Base-by-base conservation (phyloP, 2,113 vertebrate species). In the Acrocephalus arundinaceus region DNA sequence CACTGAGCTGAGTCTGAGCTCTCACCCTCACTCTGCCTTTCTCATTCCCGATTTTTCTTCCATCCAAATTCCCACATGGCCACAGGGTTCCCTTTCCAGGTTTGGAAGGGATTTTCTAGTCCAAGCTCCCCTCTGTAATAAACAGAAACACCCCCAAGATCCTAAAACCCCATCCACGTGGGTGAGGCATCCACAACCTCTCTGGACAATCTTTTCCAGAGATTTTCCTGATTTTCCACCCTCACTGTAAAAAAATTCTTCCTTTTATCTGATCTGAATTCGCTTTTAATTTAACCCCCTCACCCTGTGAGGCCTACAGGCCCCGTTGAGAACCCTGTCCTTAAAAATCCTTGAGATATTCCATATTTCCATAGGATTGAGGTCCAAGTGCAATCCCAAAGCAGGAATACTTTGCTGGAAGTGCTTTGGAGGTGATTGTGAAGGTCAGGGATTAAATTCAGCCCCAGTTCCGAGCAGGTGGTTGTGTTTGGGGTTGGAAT, bases 211-310 rank as follows among this genome's bases (percentile, higher is more conserved):
- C 21, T 27, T 52, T 61, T 12, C 55, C 73, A 70, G 15, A 1
- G 9, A 33, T 77, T 68, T 37, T 15, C 62, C 31, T 1, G 9
- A 28, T 77, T 68, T 37, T 15, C 62, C 31, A 52, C 25, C 17
- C 11, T 77, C 37, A 22, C 4, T 33, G 22, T 15, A 17, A 49
- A n/a, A 37, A 23, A 10, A 11, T 12, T 27, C 21, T 51, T 45
- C 73, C 15, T 52, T 45, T 2, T 10, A 15, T 23, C 39, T 37
- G 18, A 18, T 45, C 27, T 52, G 18, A 37, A 28, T 15, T 27
- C 0, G 0, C 0, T 61, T 70, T 61, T 33, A 15, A 22, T 54
- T 37, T 15, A 28, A 37, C 3, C 23, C 55, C 9, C 15, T 13
- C 54, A 10, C 33, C 21, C 25, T 18, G 7, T 31, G 45, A 39